A percentile compares a stretch with the other conserved stretches of the same genome.
phyloP scores from a whole-genome alignment of 92 coral and sea anemone species.

The Phymanthus crucifer region DNA sequence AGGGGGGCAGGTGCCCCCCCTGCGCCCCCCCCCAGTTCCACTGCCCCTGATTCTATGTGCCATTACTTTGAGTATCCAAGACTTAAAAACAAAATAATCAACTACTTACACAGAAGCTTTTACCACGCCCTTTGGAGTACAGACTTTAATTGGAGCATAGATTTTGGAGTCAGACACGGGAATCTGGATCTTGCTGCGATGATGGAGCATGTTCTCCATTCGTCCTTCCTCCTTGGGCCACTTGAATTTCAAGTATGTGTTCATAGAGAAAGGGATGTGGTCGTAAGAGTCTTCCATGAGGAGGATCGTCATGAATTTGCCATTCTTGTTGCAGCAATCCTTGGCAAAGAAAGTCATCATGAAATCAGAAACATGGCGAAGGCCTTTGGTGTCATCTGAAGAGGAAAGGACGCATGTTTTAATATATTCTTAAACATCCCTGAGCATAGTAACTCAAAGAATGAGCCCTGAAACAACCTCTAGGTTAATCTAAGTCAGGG shows the following conservation, averaged over 20 bases:
- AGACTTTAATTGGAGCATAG: not conserved
- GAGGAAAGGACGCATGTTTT: not conserved
- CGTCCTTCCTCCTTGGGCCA: slow-evolving; percentile 60
- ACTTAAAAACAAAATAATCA: not conserved
- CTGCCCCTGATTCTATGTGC: too few species aligned
- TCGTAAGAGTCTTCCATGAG: slow-evolving; percentile 38
- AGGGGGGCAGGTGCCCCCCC: too few species aligned
- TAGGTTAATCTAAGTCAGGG: too few species aligned
- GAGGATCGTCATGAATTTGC: slow-evolving; percentile 63
- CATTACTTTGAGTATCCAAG: too few species aligned
- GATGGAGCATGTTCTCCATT: slow-evolving; percentile 51
- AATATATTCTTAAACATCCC: too few species aligned
- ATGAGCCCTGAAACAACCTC: too few species aligned
- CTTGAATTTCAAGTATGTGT: slow-evolving; percentile 27
- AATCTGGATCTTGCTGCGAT: slow-evolving; percentile 32
- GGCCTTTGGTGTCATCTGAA: slow-evolving; percentile 21
- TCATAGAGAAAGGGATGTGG: slow-evolving; percentile 48
- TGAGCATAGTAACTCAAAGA: too few species aligned
- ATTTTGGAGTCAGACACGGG: slow-evolving; percentile 22
- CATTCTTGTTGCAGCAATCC: slow-evolving; percentile 49
- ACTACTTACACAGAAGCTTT: slow-evolving; percentile 11
- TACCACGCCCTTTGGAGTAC: not conserved
- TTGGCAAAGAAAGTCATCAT: slow-evolving; percentile 50
- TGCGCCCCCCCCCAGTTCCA: too few species aligned
- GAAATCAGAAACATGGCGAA: slow-evolving; percentile 55